Evolutionary conservation across 2,113 vertebrate genomes (phyloP).

Genomic region (Muscicapa adusta): DNA sequence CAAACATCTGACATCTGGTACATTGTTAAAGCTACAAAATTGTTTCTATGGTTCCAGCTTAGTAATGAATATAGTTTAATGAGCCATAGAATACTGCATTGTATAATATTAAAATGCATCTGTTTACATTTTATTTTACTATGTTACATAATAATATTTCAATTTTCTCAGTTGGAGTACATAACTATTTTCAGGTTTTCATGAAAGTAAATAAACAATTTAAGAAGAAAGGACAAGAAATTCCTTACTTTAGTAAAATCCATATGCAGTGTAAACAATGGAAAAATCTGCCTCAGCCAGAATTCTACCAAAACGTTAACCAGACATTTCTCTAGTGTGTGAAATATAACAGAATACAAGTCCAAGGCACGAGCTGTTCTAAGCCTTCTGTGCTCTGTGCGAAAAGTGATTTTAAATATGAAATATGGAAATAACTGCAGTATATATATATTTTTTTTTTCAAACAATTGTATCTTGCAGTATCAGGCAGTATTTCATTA

Average conservation of each 20-base stretch:
- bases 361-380: neutral
- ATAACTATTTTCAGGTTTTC: slow-evolving; percentile 8
- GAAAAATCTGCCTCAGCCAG: neutral
- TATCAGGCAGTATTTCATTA: neutral
- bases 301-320: neutral
- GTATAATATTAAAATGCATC: slow-evolving; percentile 57
- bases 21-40: slow-evolving; percentile 33
- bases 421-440: neutral
- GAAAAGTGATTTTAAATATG: neutral
- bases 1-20: slow-evolving; percentile 54
- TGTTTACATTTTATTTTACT: slow-evolving; percentile 61
- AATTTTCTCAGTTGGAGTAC: neutral
- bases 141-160: slow-evolving; percentile 35
- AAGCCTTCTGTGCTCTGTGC: neutral
- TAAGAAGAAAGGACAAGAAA: neutral
- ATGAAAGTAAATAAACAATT: neutral
- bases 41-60: slow-evolving; percentile 27
- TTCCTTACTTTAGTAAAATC: neutral
- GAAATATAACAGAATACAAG: neutral
- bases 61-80: slow-evolving; percentile 62
- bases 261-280: neutral
- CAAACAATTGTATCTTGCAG: neutral
- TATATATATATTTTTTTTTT: neutral
- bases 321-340: neutral
- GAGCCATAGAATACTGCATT: slow-evolving; percentile 38